Conservation (phyloP, 2,888 invertebrate genomes). For the Gymnosoma rotundatum region DNA sequence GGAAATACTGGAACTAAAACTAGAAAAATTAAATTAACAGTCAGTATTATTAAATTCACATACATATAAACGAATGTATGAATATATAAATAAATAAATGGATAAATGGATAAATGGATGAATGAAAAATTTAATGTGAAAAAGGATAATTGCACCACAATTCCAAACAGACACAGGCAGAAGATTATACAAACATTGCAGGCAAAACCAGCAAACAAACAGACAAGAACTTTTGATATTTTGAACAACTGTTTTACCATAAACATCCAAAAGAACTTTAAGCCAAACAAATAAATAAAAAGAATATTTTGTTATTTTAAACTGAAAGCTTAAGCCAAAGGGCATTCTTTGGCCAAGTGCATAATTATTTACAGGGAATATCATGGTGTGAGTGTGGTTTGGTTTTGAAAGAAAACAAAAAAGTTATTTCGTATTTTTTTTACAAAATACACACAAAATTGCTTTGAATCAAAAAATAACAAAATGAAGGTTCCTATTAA, state of each 20-base stretch:
- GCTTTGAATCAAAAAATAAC: no score
- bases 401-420: no score
- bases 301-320: not conserved
- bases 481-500: no score
- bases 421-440: no score
- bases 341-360: no score
- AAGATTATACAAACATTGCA: not conserved
- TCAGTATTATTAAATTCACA: constrained; percentile 9
- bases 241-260: constrained; percentile 3
- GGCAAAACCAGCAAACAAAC: not conserved
- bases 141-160: constrained; percentile 20
- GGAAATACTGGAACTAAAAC: constrained; percentile 12
- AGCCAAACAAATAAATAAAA: not conserved
- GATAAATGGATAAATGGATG: constrained; percentile 2
- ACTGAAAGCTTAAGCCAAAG: no score
- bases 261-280: not conserved
- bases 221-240: constrained; percentile 17
- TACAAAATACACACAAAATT: no score
- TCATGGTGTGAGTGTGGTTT: no score
- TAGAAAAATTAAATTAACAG: constrained; percentile 37
- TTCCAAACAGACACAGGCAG: not conserved
- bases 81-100: not conserved
- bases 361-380: no score
- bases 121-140: no score
- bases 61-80: not conserved